A percentile compares a stretch with the other conserved stretches of the same genome.
Conservation (phyloP, 2,888 invertebrate genomes). For the Drosophila cracens region DNA sequence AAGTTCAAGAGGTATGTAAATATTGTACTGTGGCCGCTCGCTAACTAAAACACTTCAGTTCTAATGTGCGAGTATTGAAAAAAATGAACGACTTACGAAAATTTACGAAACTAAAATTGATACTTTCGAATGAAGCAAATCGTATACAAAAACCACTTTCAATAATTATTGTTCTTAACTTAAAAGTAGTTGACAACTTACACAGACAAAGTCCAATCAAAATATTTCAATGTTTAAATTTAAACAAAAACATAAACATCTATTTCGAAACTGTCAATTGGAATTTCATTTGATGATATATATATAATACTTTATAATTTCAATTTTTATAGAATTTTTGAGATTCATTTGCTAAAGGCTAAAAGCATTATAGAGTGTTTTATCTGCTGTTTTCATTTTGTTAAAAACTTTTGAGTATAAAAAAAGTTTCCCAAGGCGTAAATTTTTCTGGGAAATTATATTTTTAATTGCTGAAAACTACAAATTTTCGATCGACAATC, state of each 20-base stretch:
- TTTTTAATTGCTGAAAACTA: not conserved
- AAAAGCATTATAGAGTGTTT: not conserved
- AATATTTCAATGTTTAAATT: not conserved
- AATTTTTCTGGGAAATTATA: not conserved
- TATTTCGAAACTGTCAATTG: not conserved
- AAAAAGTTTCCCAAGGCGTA: not conserved
- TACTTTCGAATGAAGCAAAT: not conserved
- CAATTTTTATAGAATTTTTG: not conserved
- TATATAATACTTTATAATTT: not conserved
- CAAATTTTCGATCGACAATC: not conserved
- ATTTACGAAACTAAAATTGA: no score
- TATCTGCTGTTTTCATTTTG: not conserved
- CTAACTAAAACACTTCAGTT: not conserved
- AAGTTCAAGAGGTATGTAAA: conserved; percentile 84
- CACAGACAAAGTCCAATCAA: not conserved
- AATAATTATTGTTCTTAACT: not conserved
- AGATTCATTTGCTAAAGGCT: not conserved
- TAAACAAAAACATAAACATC: not conserved
- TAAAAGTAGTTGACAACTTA: not conserved
- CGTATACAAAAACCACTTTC: not conserved
- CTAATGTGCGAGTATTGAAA: not conserved
- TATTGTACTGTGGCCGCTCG: no score
- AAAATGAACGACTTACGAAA: not conserved
- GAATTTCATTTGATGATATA: not conserved
- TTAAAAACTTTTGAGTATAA: not conserved